Evolutionary conservation across 64 coral and sea anemone species (phyloP).

Genomic region (Astreopora myriophthalma): DNA sequence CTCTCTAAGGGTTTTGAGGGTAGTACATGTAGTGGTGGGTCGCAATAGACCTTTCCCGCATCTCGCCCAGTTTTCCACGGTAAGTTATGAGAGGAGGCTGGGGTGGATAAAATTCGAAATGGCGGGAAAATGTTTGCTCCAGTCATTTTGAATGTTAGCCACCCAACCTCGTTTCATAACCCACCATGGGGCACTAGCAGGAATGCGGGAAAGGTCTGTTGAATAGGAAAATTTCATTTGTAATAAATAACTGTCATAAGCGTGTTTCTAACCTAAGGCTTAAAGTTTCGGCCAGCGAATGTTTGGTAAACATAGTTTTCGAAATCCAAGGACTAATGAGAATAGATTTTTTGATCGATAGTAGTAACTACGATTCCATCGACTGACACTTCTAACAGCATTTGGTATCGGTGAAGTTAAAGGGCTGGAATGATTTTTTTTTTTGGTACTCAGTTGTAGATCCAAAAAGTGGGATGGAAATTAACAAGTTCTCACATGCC

Average conservation of each 20-base stretch:
- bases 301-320: background rate
- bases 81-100: no score
- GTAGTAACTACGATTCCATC: no score
- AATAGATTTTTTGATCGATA: no score
- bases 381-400: no score
- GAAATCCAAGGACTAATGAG: no score
- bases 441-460: no score
- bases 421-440: no score
- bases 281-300: no score
- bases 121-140: background rate
- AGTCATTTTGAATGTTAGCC: background rate
- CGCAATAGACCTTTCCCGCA: background rate
- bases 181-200: background rate
- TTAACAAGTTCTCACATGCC: background rate
- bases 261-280: no score
- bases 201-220: background rate
- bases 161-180: background rate
- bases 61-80: background rate
- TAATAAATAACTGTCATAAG: no score
- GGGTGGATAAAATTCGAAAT: background rate
- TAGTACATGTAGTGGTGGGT: background rate
- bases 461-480: background rate
- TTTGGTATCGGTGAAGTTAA: no score
- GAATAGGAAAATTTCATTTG: background rate
- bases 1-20: background rate